Evolutionary conservation across 1,140 invertebrate genomes (phyloP), one percentile per base, ranked within the genome.

Genomic region (Drosophila pruinosa): DNA sequence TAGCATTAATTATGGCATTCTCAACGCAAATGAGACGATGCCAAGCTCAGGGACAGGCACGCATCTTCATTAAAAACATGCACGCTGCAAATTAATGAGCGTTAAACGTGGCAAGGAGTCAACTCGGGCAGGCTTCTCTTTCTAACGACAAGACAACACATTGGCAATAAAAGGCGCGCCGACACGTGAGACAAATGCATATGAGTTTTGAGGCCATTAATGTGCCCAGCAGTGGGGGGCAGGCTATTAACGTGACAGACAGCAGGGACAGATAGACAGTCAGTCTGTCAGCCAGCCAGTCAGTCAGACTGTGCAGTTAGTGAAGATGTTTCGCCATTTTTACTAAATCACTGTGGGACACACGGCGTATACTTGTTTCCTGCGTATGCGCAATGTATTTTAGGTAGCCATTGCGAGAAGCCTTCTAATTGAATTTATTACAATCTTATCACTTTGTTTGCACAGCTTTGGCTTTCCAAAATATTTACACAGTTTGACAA

Each of bases 121-220:
- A 7, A 21, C 38, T 12, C 47, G 19, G n/a, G 17, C 28, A 10
- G n/a, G n/a, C n/a, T 24, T 0, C 48, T 12, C 8, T 3, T 5
- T 17, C 15, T 5, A n/a, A 7, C 10, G 31, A n/a, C 31, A 78
- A 41, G n/a, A 28, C 10, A 15, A 5, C 76, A 79, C 56, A 75
- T 73, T 67, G 77, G 61, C 69, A 86, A 77, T 80, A 76, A 86
- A 86, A 83, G 77, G 43, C 48, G 63, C 47, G 43, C 62, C 53
- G 62, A 85, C 80, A 85, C 81, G 81, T 85, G 80, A 80, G 80
- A 70, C 72, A 86, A 85, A 86, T 85, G 76, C 81, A 71, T 80
- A 85, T 83, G 80, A 85, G 76, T 85, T 80, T 76, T 67, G 58
- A 76, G 76, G 28, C 53, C 71, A 71, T 67, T 75, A 83, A 78